Conservation (phyloP, 2,797 vertebrate species). For the Margarornis squamiger region DNA sequence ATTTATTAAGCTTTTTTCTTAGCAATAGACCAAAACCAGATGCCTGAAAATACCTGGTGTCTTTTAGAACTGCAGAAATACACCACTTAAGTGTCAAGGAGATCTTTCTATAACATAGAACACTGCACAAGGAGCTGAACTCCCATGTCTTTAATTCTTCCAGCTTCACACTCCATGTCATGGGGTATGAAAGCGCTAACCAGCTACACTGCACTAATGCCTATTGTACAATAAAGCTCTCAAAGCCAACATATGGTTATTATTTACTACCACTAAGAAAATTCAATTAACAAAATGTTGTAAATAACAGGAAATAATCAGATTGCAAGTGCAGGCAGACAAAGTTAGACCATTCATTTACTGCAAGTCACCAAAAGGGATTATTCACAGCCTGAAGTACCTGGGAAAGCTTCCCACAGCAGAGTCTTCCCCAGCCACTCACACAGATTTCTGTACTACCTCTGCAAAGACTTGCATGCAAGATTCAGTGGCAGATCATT, state of each 20-base stretch:
- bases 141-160: neutral
- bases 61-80: neutral
- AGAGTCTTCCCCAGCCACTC: neutral
- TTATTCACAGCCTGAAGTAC: neutral
- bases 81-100: neutral
- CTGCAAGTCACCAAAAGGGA: rapidly evolving
- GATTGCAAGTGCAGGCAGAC: neutral
- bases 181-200: neutral
- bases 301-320: constrained; percentile 12
- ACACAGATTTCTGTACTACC: neutral
- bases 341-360: neutral
- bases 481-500: neutral
- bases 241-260: neutral
- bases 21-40: neutral
- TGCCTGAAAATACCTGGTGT: neutral
- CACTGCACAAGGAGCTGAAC: neutral
- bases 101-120: rapidly evolving
- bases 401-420: neutral
- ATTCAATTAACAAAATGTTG: neutral
- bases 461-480: neutral
- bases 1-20: constrained; percentile 7
- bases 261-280: constrained; percentile 2
- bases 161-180: neutral
- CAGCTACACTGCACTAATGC: neutral
- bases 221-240: neutral